Evolutionary conservation across 1,140 invertebrate species (phyloP), one percentile per base, ranked within the genome.

Genomic region (Drosophila lini): DNA sequence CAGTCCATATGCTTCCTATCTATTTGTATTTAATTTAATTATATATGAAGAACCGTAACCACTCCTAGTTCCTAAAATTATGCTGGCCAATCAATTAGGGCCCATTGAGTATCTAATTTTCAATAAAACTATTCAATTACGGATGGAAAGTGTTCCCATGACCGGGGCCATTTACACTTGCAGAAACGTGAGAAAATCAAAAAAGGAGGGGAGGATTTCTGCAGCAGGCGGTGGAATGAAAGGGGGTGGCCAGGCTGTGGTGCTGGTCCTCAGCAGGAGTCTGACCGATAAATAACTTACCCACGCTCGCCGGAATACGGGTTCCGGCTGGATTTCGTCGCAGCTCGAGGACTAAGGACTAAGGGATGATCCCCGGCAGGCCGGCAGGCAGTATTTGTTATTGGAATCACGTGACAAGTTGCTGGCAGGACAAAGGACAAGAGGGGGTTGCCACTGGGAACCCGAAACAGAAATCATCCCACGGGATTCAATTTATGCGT

Each of bases 401-500:
- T 89, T 89, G 80, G 84, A 89, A 89, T 84, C 84, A 89, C 84
- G 84, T 89, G 84, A 89, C 84, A 89, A 89, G 84, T 89, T 89
- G 80, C 45, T 57, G 64, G 68, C 62, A 44, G 60, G 57, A 15
- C 28, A 61, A 58, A 44, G 60, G 60, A 15, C 28, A 28, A 28
- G 34, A 41, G 47, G 56, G 68, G 67, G 64, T 70, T 68, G 69
- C 58, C 71, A 62, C 50, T 89, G 84, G 84, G 84, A 89, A 89
- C 61, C 38, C 45, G 62, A 60, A 69, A 67, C 45, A 78, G 78
- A 89, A 90, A 90, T 74, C 84, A 89, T 89, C 84, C 84, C 84
- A 89, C 84, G 84, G 84, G 84, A 89, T 89, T 89, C 84, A 89
- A 89, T 89, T 89, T 89, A 89, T 89, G 84, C 85, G 85, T 89